Evolutionary conservation across 2,113 vertebrate genomes (phyloP).

Genomic region (Rhegmatorhina hoffmannsi): DNA sequence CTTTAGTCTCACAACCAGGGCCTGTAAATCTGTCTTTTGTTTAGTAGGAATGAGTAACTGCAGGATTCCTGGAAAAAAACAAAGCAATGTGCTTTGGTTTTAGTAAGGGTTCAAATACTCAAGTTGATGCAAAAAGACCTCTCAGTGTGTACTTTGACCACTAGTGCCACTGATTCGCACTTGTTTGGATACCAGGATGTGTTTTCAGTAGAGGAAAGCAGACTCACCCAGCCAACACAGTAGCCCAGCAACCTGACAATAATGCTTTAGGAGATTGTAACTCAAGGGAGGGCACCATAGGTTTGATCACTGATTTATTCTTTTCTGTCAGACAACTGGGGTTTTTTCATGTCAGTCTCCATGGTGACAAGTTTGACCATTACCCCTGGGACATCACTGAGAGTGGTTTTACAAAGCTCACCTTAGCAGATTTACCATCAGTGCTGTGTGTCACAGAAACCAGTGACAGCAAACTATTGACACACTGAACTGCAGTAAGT

Average conservation of each 20-base stretch:
- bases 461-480: not conserved
- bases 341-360: constrained; percentile 31
- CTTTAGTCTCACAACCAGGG: constrained; percentile 33
- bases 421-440: not conserved
- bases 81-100: constrained; percentile 20
- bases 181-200: not conserved
- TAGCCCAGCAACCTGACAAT: not conserved
- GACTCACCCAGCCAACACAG: not conserved
- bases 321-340: not conserved
- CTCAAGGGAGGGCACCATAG: not conserved
- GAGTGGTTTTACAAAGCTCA: not conserved
- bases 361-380: constrained; percentile 34
- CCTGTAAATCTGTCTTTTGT: constrained; percentile 56
- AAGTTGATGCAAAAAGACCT: not conserved
- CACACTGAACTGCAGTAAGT: not conserved
- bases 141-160: not conserved
- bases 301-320: constrained; percentile 42
- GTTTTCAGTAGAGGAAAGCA: not conserved
- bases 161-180: not conserved
- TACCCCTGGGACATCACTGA: not conserved
- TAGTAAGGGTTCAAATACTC: constrained; percentile 21
- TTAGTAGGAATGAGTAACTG: constrained; percentile 52
- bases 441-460: not conserved
- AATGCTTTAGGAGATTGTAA: not conserved
- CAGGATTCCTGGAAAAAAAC: constrained; percentile 36